phyloP scores from a whole-genome alignment of 2,113 vertebrate genomes.

The Xiphophorus maculatus region DNA sequence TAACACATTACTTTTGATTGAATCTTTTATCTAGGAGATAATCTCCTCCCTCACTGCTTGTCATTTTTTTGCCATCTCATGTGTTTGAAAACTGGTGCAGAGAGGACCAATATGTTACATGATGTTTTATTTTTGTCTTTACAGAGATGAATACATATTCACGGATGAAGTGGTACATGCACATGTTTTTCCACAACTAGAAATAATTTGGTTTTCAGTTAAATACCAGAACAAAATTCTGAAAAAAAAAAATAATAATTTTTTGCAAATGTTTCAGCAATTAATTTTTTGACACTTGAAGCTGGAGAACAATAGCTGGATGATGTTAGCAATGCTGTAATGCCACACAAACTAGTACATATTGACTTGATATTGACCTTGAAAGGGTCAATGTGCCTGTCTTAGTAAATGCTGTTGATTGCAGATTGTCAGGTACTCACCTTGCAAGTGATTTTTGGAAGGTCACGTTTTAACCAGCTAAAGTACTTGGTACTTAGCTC shows the following conservation, averaged over 20 bases:
- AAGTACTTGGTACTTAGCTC: too few relatives aligned
- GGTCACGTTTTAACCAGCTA: too few relatives aligned
- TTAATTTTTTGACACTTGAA: not conserved
- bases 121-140: too few relatives aligned
- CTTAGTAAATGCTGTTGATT: not conserved
- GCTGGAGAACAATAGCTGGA: not conserved
- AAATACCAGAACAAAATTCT: not conserved
- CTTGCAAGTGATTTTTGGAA: too few relatives aligned
- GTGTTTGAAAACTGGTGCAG: too few relatives aligned
- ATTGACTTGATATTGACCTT: not conserved
- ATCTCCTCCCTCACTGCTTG: too few relatives aligned
- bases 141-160: too few relatives aligned
- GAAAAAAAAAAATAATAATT: too few relatives aligned
- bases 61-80: too few relatives aligned
- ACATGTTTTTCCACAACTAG: not conserved
- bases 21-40: not conserved
- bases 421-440: too few relatives aligned
- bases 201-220: not conserved
- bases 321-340: not conserved
- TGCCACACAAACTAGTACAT: not conserved
- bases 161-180: too few relatives aligned
- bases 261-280: not conserved
- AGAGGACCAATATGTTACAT: too few relatives aligned
- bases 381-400: not conserved
- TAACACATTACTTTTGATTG: not conserved